These are phyloP conservation scores for Himantopus leucocephalus DNA, from an alignment of 2,113 vertebrate species.

Conservation along the genomic window DNA sequence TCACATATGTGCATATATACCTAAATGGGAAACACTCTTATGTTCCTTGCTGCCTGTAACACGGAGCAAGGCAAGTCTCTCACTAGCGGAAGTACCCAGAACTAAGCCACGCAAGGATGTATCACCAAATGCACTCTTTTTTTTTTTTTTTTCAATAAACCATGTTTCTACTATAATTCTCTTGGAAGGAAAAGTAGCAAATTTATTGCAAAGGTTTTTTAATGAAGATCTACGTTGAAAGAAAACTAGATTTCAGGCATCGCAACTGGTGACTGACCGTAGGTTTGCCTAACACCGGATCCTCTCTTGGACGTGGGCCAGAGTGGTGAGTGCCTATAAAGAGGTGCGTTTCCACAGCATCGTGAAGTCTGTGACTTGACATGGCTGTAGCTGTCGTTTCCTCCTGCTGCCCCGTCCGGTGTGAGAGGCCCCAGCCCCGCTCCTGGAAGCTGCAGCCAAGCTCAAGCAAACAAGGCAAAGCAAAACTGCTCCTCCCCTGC, in stretches of 20 bases:
- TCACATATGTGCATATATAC: neutral
- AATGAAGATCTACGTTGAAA: neutral
- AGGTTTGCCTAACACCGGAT: neutral
- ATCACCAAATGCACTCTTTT: neutral
- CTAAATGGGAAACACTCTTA: neutral
- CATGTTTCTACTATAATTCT: neutral
- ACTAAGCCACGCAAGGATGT: neutral
- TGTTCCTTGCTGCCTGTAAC: neutral
- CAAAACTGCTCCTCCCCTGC: neutral
- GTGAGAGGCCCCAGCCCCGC: neutral
- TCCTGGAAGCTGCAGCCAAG: neutral
- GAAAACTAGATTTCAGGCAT: neutral
- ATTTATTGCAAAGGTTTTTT: neutral
- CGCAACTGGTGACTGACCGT: rapidly evolving
- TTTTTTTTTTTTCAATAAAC: neutral
- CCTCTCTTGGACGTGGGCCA: neutral
- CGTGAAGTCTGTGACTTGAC: rapidly evolving
- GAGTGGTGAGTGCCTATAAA: neutral
- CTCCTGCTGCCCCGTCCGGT: neutral
- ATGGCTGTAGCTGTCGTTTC: neutral
- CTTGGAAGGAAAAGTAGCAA: neutral
- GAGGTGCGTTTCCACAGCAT: neutral
- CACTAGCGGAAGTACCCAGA: neutral
- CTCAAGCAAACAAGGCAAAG: neutral
- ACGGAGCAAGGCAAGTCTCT: neutral